Conservation (phyloP, 2,797 vertebrate genomes). For the Coracias cyanogaster region DNA sequence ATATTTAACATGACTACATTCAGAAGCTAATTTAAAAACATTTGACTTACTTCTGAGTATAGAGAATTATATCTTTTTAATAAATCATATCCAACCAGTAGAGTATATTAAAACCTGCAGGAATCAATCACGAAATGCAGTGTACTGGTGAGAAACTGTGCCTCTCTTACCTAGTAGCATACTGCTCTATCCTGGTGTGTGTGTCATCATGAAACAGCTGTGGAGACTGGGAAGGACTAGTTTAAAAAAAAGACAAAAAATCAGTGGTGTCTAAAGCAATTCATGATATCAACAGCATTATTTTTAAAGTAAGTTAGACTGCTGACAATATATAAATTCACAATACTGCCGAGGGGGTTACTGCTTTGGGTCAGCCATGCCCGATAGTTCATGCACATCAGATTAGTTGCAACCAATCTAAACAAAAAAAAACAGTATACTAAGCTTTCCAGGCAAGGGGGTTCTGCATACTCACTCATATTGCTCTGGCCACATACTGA, state of each 20-base stretch:
- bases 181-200: slow-evolving; percentile 97
- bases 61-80: neutral
- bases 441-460: neutral
- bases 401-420: neutral
- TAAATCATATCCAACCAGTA: neutral
- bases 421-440: neutral
- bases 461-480: slow-evolving; percentile 93
- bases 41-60: neutral
- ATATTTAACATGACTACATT: neutral
- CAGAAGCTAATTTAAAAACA: slow-evolving; percentile 11
- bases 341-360: neutral
- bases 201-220: slow-evolving; percentile 97
- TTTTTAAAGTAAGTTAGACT: neutral
- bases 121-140: neutral
- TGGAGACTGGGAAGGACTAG: slow-evolving; percentile 91
- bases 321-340: slow-evolving; percentile 40
- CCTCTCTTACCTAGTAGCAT: slow-evolving; percentile 90
- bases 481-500: slow-evolving; percentile 99
- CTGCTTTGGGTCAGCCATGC: neutral
- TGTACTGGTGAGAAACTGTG: neutral
- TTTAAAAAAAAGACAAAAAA: slow-evolving; percentile 22
- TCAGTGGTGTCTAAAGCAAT: neutral
- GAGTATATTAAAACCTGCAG: neutral
- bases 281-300: neutral
- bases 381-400: neutral